phyloP scores from a whole-genome alignment of 2,113 vertebrate species.

The Vimba vimba region DNA sequence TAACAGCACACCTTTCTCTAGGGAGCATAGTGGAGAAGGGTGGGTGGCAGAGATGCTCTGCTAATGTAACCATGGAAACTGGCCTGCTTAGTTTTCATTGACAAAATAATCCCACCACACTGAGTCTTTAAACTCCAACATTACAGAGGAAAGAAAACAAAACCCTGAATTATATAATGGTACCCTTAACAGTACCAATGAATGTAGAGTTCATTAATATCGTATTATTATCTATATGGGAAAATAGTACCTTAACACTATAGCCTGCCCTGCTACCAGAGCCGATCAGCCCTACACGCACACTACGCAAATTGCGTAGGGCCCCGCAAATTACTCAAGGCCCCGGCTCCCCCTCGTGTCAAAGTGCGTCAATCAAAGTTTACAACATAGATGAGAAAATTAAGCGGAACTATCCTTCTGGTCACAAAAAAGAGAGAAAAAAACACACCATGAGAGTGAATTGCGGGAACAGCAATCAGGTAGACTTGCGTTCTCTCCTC shows the following conservation, averaged over 20 bases:
- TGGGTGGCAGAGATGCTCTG: slow-evolving; percentile 43
- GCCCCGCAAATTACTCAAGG: too few species aligned
- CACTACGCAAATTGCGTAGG: too few species aligned
- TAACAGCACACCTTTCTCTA: slow-evolving; percentile 45
- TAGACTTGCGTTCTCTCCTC: too few species aligned
- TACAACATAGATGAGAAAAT: too few species aligned
- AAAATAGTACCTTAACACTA: slow-evolving; percentile 36
- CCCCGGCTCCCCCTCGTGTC: too few species aligned
- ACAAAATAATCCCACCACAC: slow-evolving; percentile 54
- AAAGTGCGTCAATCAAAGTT: too few species aligned
- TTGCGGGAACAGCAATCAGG: too few species aligned
- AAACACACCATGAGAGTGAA: too few species aligned
- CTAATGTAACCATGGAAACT: slow-evolving; percentile 61
- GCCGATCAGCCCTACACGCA: too few species aligned
- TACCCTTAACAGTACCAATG: slow-evolving; percentile 25
- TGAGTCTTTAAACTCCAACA: slow-evolving; percentile 38
- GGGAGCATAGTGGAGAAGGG: slow-evolving; percentile 26
- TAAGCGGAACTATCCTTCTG: too few species aligned
- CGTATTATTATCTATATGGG: slow-evolving; percentile 46
- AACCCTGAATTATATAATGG: slow-evolving; percentile 50
- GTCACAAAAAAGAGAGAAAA: too few species aligned
- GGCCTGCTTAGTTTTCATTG: slow-evolving; percentile 52
- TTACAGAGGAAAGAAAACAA: slow-evolving; percentile 42
- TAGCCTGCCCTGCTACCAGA: slow-evolving; percentile 13
- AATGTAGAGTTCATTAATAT: slow-evolving; percentile 47